phyloP scores from a whole-genome alignment of 2,113 vertebrate species.

The Dissostichus mawsoni region DNA sequence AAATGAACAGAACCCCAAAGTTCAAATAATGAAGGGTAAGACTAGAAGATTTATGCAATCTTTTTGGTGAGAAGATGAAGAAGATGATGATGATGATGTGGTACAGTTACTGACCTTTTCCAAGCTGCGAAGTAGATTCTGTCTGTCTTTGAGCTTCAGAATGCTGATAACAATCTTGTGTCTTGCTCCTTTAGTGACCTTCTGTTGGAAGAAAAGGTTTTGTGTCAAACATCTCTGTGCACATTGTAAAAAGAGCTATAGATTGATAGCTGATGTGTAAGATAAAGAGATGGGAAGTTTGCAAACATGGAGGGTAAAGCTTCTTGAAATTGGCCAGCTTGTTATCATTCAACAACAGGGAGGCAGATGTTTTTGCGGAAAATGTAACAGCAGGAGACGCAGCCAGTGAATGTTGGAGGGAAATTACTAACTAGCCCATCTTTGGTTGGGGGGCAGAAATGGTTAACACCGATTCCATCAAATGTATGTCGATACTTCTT shows the following conservation, averaged over 20 bases:
- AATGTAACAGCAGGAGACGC: neutral
- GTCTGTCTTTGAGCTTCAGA: slow-evolving; percentile 97
- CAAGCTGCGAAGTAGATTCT: slow-evolving; percentile 94
- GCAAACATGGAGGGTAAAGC: neutral
- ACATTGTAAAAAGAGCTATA: neutral
- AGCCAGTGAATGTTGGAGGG: neutral
- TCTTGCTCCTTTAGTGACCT: slow-evolving; percentile 98
- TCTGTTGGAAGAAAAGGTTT: slow-evolving; percentile 82
- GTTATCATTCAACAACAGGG: neutral
- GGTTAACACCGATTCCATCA: neutral
- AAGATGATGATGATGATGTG: neutral
- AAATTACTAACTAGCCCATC: neutral
- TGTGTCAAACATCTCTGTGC: slow-evolving; percentile 8
- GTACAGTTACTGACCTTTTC: slow-evolving; percentile 89
- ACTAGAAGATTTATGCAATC: neutral
- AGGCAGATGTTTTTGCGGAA: neutral
- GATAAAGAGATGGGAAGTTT: neutral
- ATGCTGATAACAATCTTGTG: slow-evolving; percentile 99
- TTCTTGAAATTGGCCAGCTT: neutral
- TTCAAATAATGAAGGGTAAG: neutral
- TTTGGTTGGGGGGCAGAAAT: neutral
- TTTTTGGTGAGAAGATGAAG: neutral
- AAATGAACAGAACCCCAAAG: neutral
- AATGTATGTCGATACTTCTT: neutral
- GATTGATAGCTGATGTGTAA: neutral